Percentiles rank a stretch among this genome's conserved stretches.
Evolutionary conservation across 1,140 invertebrate species (phyloP).

Genomic region (Macrobrachium rosenbergii): DNA sequence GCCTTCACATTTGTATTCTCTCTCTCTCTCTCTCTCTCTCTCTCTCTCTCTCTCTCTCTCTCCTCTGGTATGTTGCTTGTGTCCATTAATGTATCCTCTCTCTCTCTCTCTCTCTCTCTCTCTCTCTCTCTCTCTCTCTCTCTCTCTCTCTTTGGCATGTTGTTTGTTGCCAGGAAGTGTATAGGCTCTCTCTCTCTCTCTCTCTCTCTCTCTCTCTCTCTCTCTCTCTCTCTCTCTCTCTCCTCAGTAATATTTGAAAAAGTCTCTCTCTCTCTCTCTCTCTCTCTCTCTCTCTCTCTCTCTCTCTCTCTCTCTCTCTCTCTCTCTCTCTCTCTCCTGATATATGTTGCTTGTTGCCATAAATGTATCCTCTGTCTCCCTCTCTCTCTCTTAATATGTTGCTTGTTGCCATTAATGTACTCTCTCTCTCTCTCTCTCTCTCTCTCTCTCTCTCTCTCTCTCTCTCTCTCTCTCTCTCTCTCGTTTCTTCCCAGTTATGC

Average conservation of each 20-base stretch:
- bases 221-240: not conserved
- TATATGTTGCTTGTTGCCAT: not conserved
- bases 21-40: slow-evolving; percentile 16
- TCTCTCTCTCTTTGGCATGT: not conserved
- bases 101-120: slow-evolving; percentile 20
- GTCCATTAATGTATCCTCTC: not conserved
- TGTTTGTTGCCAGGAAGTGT: not conserved
- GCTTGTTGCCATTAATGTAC: not conserved
- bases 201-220: not conserved
- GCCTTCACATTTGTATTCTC: not conserved
- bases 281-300: not conserved
- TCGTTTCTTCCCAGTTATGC: no score
- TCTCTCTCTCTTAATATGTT: not conserved
- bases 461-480: slow-evolving; percentile 27
- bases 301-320: not conserved
- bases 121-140: slow-evolving; percentile 20
- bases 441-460: slow-evolving; percentile 21
- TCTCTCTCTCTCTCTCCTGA: not conserved
- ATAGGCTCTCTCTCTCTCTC: not conserved
- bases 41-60: slow-evolving; percentile 20
- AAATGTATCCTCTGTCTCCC: not conserved
- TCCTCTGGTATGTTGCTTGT: not conserved
- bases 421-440: not conserved
- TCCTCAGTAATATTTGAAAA: no score
- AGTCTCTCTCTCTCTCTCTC: no score